These are phyloP conservation scores for Molorchus minor DNA, from an alignment of 2,888 invertebrate species.

Conservation along the genomic window DNA sequence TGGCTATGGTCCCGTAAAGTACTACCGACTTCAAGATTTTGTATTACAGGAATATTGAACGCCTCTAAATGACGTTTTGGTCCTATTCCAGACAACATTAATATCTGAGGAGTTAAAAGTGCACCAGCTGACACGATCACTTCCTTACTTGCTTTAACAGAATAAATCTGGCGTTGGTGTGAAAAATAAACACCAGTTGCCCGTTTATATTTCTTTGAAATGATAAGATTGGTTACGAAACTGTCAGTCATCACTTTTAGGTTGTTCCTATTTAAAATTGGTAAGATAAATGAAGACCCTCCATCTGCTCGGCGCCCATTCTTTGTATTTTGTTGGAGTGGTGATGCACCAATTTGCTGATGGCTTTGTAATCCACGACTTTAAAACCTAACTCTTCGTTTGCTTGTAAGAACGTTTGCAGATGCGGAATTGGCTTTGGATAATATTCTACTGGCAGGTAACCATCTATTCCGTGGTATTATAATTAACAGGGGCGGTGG, in stretches of 20 bases:
- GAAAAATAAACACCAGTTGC: constrained; percentile 69
- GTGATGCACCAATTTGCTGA: neutral
- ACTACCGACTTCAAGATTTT: constrained; percentile 40
- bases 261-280: constrained; percentile 69
- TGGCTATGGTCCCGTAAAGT: constrained; percentile 40
- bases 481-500: constrained; percentile 19
- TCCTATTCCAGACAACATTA: constrained; percentile 72
- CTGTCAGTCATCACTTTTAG: constrained; percentile 71
- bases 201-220: constrained; percentile 53
- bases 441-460: neutral
- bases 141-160: constrained; percentile 65
- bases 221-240: neutral
- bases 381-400: neutral
- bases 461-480: neutral
- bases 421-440: neutral
- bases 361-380: neutral
- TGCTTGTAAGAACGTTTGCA: neutral
- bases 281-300: constrained; percentile 71
- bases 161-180: constrained; percentile 61
- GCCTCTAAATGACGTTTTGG: constrained; percentile 68
- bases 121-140: constrained; percentile 70
- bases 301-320: constrained; percentile 72
- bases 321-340: constrained; percentile 50
- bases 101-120: constrained; percentile 71
- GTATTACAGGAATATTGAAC: constrained; percentile 30